A percentile compares a stretch with the other conserved stretches of the same genome.
Conservation (phyloP, 2,797 vertebrate genomes). For the Eremophila alpestris region DNA sequence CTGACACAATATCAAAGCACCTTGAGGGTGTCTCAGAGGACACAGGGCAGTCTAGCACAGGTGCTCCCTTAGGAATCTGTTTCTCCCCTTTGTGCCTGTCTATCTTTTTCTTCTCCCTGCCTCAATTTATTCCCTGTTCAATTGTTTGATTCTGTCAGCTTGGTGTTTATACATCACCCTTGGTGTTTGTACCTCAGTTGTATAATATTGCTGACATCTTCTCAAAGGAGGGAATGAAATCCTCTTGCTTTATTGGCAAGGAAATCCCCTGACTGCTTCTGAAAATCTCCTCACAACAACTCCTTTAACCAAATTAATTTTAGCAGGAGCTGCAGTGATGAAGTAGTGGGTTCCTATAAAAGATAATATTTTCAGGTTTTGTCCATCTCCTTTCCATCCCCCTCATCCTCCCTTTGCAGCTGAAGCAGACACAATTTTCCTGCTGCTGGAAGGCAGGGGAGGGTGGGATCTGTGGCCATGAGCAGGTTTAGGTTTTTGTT, state of each 20-base stretch:
- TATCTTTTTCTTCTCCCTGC: not conserved
- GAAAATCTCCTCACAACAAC: not conserved
- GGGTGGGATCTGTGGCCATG: not conserved
- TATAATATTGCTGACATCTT: not conserved
- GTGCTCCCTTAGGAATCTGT: not conserved
- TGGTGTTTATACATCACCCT: not conserved
- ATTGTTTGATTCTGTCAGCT: not conserved
- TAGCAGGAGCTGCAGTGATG: not conserved
- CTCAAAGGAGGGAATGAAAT: not conserved
- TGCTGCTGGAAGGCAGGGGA: not conserved
- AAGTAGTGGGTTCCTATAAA: not conserved
- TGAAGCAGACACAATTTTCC: not conserved
- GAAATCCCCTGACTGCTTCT: not conserved
- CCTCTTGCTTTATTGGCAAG: not conserved
- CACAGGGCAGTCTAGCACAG: not conserved
- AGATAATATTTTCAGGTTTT: not conserved
- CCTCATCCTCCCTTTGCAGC: not conserved
- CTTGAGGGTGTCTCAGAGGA: not conserved
- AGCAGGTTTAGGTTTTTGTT: not conserved
- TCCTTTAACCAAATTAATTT: not conserved
- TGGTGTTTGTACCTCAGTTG: not conserved
- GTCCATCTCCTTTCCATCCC: not conserved
- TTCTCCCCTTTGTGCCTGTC: not conserved
- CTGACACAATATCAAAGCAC: not conserved
- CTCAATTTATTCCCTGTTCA: not conserved